Conservation (phyloP, 2,113 vertebrate genomes). For the Canis aureus region DNA sequence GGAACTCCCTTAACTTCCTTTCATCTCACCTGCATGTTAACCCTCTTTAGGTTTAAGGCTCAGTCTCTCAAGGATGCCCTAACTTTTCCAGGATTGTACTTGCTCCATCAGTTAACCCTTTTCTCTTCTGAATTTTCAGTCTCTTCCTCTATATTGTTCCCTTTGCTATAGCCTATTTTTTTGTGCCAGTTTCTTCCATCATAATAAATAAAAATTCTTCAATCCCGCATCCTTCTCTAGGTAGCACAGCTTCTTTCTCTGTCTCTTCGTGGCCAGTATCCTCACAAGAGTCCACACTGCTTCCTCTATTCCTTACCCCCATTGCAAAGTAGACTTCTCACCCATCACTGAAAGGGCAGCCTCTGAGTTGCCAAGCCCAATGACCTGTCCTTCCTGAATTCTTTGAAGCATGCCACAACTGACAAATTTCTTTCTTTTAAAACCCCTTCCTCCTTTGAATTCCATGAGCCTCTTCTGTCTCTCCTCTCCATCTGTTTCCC, state of each 20-base stretch:
- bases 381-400: neutral
- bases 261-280: neutral
- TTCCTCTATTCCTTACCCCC: neutral
- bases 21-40: neutral
- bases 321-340: neutral
- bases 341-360: neutral
- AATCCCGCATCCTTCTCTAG: neutral
- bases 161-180: neutral
- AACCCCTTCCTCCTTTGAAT: neutral
- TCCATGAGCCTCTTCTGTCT: neutral
- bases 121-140: neutral
- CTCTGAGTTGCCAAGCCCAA: neutral
- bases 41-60: neutral
- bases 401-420: neutral
- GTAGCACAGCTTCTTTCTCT: neutral
- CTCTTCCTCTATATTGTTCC: neutral
- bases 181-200: neutral
- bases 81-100: neutral
- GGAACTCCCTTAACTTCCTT: neutral
- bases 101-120: neutral
- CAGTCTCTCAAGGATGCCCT: neutral
- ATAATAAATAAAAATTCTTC: neutral
- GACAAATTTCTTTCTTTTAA: neutral
- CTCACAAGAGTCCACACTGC: neutral
- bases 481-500: neutral